Evolutionary conservation across 2,888 invertebrate genomes (phyloP).

Genomic region (Apoderus coryli): DNA sequence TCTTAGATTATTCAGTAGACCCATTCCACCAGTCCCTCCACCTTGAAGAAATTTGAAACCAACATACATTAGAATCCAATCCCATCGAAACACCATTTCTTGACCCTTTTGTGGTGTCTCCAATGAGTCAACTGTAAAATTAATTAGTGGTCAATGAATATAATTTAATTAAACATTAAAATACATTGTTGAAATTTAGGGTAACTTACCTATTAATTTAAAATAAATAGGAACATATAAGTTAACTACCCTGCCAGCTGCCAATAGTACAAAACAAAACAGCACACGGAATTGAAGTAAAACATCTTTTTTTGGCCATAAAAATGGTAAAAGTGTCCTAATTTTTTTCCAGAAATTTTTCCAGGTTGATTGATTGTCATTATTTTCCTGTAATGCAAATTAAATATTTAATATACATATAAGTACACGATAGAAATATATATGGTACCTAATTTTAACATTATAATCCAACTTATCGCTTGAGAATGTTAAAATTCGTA

Average conservation of each 20-base stretch:
- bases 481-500: too few relatives aligned
- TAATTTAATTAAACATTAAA: too few relatives aligned
- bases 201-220: slow-evolving; percentile 67
- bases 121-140: slow-evolving; percentile 64
- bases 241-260: slow-evolving; percentile 73
- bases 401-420: too few relatives aligned
- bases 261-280: slow-evolving; percentile 62
- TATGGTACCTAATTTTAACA: too few relatives aligned
- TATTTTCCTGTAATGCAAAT: slow-evolving; percentile 29
- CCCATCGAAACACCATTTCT: slow-evolving; percentile 73
- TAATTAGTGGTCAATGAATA: too few relatives aligned
- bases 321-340: slow-evolving; percentile 68
- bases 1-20: slow-evolving; percentile 80
- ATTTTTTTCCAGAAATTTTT: slow-evolving; percentile 65
- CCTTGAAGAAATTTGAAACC: slow-evolving; percentile 88
- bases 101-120: slow-evolving; percentile 20
- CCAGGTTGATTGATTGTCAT: slow-evolving; percentile 61
- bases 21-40: slow-evolving; percentile 85
- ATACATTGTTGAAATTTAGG: slow-evolving; percentile 7
- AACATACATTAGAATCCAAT: slow-evolving; percentile 75
- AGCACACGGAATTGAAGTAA: slow-evolving; percentile 69
- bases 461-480: too few relatives aligned
- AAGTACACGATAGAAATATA: too few relatives aligned
- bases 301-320: slow-evolving; percentile 81
- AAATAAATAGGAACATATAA: slow-evolving; percentile 87